Evolutionary conservation across 2,797 vertebrate genomes (phyloP), one percentile per base, ranked within the genome.

Genomic region (Cossypha heuglini): DNA sequence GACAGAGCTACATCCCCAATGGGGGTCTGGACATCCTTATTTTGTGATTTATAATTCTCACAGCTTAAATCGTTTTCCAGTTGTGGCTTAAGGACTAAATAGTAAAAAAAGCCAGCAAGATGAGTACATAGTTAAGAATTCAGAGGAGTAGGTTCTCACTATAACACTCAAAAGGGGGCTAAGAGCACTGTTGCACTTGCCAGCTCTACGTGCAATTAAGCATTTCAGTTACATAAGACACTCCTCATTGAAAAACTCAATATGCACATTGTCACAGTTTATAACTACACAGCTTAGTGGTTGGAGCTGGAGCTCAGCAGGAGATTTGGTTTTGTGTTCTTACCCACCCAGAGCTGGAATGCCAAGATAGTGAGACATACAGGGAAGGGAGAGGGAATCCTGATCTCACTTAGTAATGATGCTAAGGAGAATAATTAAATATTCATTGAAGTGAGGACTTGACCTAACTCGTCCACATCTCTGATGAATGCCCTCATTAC

Each of bases 401-500:
- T 81, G 79, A 62, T 88, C 55, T 93, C 80, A 84, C 54, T 72
- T n/a, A 40, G 28, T 48, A 58, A 55, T 58, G 69, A 86, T 43
- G 51, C 11, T 54, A 62, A 86, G 49, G 64, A 88, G 62, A 86
- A 77, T 66, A 93, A 94, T 90, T 78, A 90, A 88, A 84, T 88
- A 81, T 78, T 93, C 69, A 81, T 2, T 80, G 66, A 69, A 93
- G 58, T 0, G 3, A 72, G 55, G 82, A 81, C 54, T 86, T 91
- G 90, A 95, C 79, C 90, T 90, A 93, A 90, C 58, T 88, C 79
- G 72, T 84, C 62, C 66, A n/a, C 62, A 48, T 88, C 17, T 57
- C 76, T 94, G 93, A 93, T 88, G 85, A 94, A 95, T 91, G 82
- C 49, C 20, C 76, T 95, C 85, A 91, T 94, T 94, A 94, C 59